Base-by-base conservation (phyloP, 2,888 invertebrate species). In the Emmelina monodactyla region DNA sequence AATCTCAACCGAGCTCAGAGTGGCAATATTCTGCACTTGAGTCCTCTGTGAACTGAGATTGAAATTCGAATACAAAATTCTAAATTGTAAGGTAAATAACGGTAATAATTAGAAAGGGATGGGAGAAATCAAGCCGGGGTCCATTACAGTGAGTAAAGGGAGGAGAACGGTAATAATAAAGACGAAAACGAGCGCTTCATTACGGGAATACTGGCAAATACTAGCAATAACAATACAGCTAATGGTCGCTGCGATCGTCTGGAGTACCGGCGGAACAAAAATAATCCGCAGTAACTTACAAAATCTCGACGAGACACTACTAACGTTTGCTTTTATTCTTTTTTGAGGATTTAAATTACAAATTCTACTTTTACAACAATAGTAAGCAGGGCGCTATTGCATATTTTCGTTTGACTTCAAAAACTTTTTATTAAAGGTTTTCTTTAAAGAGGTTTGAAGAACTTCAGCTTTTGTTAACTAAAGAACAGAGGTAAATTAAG, bases 171-270 rank as follows among this genome's bases (percentile, higher is more conserved):
- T 54, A 55, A 68, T 72, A 72, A 70, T 70, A 69, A 64, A 67
- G 61, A 69, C 65, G 73, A 68, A 68, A 76, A 76, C 70, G 76
- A 70, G 66, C 71, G 63, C 58, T 73, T 76, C 72, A 78, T 79
- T 76, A 75, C 75, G 60, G 50, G 55, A 72, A 72, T 69, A 67
- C 62, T n/a, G n/a, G n/a, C n/a, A n/a, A 72, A 72, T 69, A 67
- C 62, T 55, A 65, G 71, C 62, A 71, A 78, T 79, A 79, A 78
- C 78, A 79, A 78, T 78, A 73, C 68, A 58, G 62, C 63, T 76
- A 79, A 79, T 73, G 69, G 72, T 51, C 62, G 58, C 55, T 54
- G 67, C 65, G 62, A 72, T 68, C 63, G 55, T 64, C 66, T 66
- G 63, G 55, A 63, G 62, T 65, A 67, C 61, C 62, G 57, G 60